Evolutionary conservation across 2,113 vertebrate genomes (phyloP).

Genomic region (Columba janthina): DNA sequence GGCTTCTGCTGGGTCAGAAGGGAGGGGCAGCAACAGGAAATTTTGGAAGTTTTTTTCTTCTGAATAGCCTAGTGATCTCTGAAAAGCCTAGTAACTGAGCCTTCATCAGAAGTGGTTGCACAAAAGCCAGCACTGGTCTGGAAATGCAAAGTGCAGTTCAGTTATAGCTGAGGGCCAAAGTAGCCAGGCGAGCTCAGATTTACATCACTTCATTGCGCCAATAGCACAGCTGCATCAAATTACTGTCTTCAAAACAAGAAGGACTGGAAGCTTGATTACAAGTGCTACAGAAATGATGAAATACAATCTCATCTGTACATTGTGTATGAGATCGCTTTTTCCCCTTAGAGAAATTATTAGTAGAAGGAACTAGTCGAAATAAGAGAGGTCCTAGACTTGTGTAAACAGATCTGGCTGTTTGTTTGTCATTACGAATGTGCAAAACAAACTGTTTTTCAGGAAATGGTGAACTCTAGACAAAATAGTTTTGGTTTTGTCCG

Average conservation of each 20-base stretch:
- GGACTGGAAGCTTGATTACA: constrained; percentile 54
- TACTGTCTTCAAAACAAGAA: constrained; percentile 43
- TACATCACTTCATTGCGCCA: neutral
- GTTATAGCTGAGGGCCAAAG: constrained; percentile 17
- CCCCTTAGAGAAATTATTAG: neutral
- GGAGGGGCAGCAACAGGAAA: neutral
- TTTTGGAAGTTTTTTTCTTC: neutral
- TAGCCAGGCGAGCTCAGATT: constrained; percentile 21
- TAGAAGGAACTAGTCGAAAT: neutral
- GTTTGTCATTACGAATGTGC: neutral
- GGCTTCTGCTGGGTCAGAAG: neutral
- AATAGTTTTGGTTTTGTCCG: neutral
- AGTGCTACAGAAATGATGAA: neutral
- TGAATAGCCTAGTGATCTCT: neutral
- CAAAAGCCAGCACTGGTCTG: neutral
- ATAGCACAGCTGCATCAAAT: constrained; percentile 57
- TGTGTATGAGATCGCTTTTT: neutral
- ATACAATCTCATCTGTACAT: constrained; percentile 9
- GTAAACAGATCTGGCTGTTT: neutral
- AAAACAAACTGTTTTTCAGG: neutral
- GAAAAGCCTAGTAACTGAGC: neutral
- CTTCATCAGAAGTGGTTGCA: neutral
- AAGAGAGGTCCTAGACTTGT: neutral
- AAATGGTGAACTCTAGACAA: neutral
- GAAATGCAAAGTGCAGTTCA: neutral